phyloP scores from a whole-genome alignment of 2,113 vertebrate genomes.

The Acinonyx jubatus region DNA sequence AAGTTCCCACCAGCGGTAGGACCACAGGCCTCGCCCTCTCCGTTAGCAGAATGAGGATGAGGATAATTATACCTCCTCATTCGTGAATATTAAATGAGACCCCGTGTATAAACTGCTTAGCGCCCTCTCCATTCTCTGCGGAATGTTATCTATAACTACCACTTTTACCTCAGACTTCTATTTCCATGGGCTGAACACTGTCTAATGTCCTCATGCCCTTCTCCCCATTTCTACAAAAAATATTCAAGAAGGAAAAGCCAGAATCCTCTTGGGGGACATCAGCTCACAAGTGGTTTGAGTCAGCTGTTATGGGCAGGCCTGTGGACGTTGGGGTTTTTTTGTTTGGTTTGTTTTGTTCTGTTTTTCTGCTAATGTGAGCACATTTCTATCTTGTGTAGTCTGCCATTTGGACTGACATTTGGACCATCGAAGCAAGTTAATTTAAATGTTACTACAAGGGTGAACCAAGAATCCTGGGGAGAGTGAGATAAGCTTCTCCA shows the following conservation, averaged over 20 bases:
- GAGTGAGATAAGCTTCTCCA: conserved; percentile 31
- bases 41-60: background rate
- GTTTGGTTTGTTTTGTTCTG: background rate
- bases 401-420: background rate
- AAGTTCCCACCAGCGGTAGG: background rate
- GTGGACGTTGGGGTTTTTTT: too few relatives aligned
- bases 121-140: background rate
- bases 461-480: conserved; percentile 38
- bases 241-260: background rate
- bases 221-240: conserved; percentile 6
- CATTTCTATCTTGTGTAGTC: background rate
- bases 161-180: background rate
- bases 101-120: background rate
- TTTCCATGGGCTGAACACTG: background rate
- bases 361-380: conserved; percentile 36
- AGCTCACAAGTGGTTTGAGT: background rate
- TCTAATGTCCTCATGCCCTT: background rate
- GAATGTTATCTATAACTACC: background rate
- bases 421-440: conserved; percentile 41
- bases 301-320: background rate
- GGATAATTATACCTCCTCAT: background rate
- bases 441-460: conserved; percentile 39
- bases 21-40: too few relatives aligned
- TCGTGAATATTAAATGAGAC: background rate
- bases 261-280: background rate